These are phyloP conservation scores for Helleia helle DNA, from an alignment of 2,888 invertebrate species.

Conservation along the genomic window DNA sequence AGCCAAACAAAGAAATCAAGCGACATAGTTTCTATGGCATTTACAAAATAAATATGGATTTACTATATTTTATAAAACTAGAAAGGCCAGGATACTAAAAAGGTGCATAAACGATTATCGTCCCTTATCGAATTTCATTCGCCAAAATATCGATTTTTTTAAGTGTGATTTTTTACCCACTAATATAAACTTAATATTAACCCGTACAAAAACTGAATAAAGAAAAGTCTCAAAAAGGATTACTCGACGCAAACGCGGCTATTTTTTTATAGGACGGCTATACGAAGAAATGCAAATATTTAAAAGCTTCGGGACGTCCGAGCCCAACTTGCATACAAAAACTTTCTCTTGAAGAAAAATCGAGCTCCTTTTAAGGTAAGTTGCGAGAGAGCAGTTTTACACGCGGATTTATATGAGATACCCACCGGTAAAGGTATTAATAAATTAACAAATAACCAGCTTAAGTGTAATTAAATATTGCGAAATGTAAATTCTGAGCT, in stretches of 20 bases:
- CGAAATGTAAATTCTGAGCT: slow-evolving; percentile 7
- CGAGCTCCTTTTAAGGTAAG: slow-evolving; percentile 54
- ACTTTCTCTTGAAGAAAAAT: slow-evolving; percentile 63
- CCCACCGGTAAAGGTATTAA: slow-evolving; percentile 14
- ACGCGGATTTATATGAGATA: slow-evolving; percentile 9
- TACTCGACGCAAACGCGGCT: slow-evolving; percentile 33
- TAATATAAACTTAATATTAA: too few relatives aligned
- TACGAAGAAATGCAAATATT: slow-evolving; percentile 61
- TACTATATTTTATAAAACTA: too few relatives aligned
- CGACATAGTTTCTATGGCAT: too few relatives aligned
- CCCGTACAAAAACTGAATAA: too few relatives aligned
- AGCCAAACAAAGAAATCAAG: too few relatives aligned
- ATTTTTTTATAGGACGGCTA: too few relatives aligned
- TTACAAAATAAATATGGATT: too few relatives aligned
- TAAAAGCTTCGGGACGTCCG: slow-evolving; percentile 47
- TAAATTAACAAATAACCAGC: slow-evolving; percentile 8
- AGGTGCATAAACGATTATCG: too few relatives aligned
- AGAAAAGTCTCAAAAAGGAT: slow-evolving; percentile 28
- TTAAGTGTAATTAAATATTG: slow-evolving; percentile 10
- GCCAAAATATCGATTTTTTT: too few relatives aligned
- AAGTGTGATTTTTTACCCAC: too few relatives aligned
- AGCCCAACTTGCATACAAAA: slow-evolving; percentile 40
- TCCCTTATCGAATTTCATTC: too few relatives aligned
- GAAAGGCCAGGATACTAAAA: too few relatives aligned
- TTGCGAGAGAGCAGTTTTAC: slow-evolving; percentile 34